These are phyloP conservation scores for Eublepharis macularius DNA, from an alignment of 2,113 vertebrate genomes.

Conservation along the genomic window DNA sequence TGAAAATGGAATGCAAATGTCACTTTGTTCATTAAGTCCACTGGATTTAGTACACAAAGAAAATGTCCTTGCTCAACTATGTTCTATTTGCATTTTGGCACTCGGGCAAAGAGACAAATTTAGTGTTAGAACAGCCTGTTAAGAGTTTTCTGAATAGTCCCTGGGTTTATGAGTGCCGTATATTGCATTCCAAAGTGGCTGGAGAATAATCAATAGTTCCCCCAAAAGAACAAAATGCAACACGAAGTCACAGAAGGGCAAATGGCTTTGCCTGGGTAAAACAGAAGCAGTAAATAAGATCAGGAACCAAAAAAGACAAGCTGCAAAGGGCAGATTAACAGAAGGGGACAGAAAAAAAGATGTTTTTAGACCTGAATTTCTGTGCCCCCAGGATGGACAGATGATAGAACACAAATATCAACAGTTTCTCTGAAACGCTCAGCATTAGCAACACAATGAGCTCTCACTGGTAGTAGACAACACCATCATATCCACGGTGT, in stretches of 20 bases:
- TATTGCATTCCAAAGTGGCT: constrained; percentile 13
- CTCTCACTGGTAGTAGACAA: not conserved
- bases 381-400: not conserved
- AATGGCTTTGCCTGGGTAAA: not conserved
- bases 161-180: not conserved
- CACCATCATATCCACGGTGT: rapidly evolving
- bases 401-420: rapidly evolving
- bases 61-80: not conserved
- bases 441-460: not conserved
- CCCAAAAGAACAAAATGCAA: constrained; percentile 32
- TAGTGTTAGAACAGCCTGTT: not conserved
- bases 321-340: not conserved
- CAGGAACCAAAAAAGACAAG: not conserved
- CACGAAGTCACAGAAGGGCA: not conserved
- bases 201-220: constrained; percentile 26
- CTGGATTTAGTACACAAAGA: rapidly evolving
- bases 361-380: rapidly evolving
- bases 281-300: not conserved
- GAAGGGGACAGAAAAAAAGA: rapidly evolving
- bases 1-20: not conserved
- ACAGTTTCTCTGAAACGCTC: rapidly evolving
- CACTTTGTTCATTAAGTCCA: not conserved
- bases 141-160: not conserved
- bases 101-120: not conserved
- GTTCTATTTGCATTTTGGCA: not conserved